These are phyloP conservation scores for Drosophila busckii DNA, from an alignment of 1,140 invertebrate species.

Conservation along the genomic window DNA sequence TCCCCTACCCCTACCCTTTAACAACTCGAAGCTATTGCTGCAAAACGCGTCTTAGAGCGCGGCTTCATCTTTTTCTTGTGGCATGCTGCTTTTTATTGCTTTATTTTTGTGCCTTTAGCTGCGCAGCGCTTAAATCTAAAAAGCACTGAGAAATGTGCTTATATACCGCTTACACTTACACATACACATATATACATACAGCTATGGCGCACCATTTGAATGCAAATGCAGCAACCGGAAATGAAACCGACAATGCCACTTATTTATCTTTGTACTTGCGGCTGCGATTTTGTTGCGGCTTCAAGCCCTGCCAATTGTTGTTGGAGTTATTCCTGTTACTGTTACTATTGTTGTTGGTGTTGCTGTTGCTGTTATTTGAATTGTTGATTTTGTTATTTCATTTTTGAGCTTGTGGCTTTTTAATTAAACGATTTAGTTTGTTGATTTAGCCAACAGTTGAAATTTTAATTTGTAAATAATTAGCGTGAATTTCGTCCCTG, in stretches of 20 bases:
- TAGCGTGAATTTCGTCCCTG: too few species aligned
- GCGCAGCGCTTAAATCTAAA: conserved; percentile 63
- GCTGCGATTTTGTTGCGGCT: conserved; percentile 72
- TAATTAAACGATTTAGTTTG: conserved; percentile 73
- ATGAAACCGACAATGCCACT: conserved; percentile 77
- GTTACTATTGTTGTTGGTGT: conserved; percentile 2
- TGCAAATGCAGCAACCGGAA: conserved; percentile 73
- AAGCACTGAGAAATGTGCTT: conserved; percentile 70
- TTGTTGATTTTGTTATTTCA: conserved; percentile 29
- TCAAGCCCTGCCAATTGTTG: conserved; percentile 36
- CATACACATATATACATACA: conserved; percentile 3
- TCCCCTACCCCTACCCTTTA: neutral
- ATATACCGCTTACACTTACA: conserved; percentile 62
- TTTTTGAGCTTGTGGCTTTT: conserved; percentile 43
- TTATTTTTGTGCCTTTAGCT: conserved; percentile 70
- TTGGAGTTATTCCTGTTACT: conserved; percentile 13
- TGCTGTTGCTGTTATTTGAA: conserved; percentile 4
- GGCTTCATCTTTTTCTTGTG: conserved; percentile 51
- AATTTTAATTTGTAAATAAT: conserved; percentile 74
- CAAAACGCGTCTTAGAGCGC: neutral
- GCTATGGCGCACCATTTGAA: conserved; percentile 57
- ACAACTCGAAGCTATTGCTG: neutral
- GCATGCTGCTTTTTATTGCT: conserved; percentile 73
- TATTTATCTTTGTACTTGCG: conserved; percentile 77
- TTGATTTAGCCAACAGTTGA: conserved; percentile 67